Evolutionary conservation across 2,888 invertebrate genomes (phyloP), one percentile per base, ranked within the genome.

Genomic region (Notodonta ziczac): DNA sequence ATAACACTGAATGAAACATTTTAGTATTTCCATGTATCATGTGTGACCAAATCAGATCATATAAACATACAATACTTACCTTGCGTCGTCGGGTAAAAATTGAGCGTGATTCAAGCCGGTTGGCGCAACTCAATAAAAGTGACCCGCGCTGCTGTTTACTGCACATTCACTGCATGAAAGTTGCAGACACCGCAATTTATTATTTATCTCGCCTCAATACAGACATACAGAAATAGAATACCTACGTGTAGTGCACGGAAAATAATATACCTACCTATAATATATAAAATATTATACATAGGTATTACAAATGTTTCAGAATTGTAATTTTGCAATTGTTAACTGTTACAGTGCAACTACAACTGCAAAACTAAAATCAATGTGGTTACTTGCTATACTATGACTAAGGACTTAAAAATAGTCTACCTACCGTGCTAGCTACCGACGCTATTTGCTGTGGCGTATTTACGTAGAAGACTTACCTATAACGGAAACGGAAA

Each of bases 81-180:
- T 50, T 50, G 16, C 8, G 10, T 16, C 9, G 7, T 16, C 16
- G 14, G 8, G 16, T 13, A 9, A 35, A 35, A 35, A 35, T 14
- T n/a, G n/a, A 32, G 32, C 32, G 24, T 35, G 53, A 35, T 53
- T 32, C 52, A 35, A 53, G 52, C 52, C 52, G 52, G 52, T 53
- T 53, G 51, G 8, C 9, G 24, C 51, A 51, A 51, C 51, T 51
- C 24, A 50, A 16, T 42, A n/a, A 46, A 51, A 24, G 51, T 24
- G 16, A 51, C 9, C 7, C 50, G 13, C 13, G 32, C 13, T 53
- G 35, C 35, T 4, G 35, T 35, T 53, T 35, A 53, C 53, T 53
- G 53, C 53, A 53, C 53, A 53, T 35, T 53, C 53, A 16, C 53
- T 5, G 53, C 24, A 24, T 51, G 53, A 53, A 53, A 53, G 53